Conservation (phyloP, 2,888 invertebrate genomes). For the Lordiphosa fenestrarum region DNA sequence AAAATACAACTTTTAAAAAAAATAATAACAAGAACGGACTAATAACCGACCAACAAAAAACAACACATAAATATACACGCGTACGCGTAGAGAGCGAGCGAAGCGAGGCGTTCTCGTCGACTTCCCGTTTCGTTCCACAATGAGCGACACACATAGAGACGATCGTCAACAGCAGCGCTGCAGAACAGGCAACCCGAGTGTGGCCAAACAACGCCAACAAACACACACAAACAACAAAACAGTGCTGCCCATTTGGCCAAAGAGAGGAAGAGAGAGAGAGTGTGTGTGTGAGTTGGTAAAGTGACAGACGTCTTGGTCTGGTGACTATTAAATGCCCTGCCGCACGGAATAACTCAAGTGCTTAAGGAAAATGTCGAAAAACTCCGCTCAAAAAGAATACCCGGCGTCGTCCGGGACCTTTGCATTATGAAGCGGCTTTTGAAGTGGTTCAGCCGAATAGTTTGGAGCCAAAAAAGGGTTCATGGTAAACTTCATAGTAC, state of each 20-base stretch:
- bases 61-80: slow-evolving; percentile 8
- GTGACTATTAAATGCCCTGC: slow-evolving; percentile 35
- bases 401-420: too few relatives aligned
- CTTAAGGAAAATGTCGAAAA: too few relatives aligned
- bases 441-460: too few relatives aligned
- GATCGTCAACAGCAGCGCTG: slow-evolving; percentile 4
- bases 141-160: slow-evolving; percentile 33
- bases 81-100: slow-evolving; percentile 8
- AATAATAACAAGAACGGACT: slow-evolving; percentile 3
- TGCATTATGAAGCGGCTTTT: too few relatives aligned
- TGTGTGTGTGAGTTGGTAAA: too few relatives aligned
- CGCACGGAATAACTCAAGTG: neutral
- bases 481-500: too few relatives aligned
- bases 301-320: slow-evolving; percentile 2
- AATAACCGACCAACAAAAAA: slow-evolving; percentile 1
- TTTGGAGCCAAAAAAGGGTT: too few relatives aligned
- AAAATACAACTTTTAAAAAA: slow-evolving; percentile 1
- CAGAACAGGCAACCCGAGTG: slow-evolving; percentile 26
- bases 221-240: slow-evolving; percentile 13
- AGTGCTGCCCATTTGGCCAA: too few relatives aligned
- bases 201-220: slow-evolving; percentile 34
- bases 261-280: too few relatives aligned
- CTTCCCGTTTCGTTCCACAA: slow-evolving; percentile 18
- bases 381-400: too few relatives aligned
- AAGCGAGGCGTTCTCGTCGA: slow-evolving; percentile 37